Conservation (phyloP, 2,113 vertebrate species). For the Microtus pennsylvanicus region DNA sequence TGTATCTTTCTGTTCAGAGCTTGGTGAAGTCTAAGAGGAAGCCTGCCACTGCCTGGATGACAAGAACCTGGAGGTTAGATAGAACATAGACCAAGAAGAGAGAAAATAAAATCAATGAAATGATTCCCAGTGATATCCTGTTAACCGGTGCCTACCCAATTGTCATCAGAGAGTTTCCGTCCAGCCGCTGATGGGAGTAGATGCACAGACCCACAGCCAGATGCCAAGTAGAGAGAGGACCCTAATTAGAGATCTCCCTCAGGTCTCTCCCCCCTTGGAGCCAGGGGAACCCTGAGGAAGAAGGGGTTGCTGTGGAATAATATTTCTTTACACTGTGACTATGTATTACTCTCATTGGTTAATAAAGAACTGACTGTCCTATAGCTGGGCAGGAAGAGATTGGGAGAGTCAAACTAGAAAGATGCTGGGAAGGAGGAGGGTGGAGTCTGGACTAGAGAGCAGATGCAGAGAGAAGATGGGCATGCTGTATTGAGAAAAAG, state of each 20-base stretch:
- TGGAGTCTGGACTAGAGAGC: too few relatives aligned
- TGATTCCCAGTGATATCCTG: background rate
- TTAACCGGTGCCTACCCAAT: background rate
- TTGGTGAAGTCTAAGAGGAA: background rate
- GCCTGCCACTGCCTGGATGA: background rate
- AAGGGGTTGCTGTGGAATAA: too few relatives aligned
- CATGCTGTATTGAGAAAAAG: too few relatives aligned
- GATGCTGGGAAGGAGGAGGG: too few relatives aligned
- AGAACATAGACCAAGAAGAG: background rate
- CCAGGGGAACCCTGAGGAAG: background rate
- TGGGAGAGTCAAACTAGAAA: too few relatives aligned
- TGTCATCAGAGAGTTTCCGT: background rate
- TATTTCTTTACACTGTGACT: too few relatives aligned
- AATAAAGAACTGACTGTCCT: too few relatives aligned
- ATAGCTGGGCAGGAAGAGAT: too few relatives aligned
- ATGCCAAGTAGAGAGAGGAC: background rate
- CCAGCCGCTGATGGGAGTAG: background rate
- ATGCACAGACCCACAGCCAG: background rate
- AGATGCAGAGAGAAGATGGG: too few relatives aligned
- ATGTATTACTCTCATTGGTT: too few relatives aligned
- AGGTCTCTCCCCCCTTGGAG: background rate
- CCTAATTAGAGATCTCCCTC: background rate
- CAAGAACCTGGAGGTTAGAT: background rate
- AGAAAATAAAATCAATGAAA: background rate
- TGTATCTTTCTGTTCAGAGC: background rate